Evolutionary conservation across 2,797 vertebrate species (phyloP), one percentile per base, ranked within the genome.

Genomic region (Mionectes olivaceus): DNA sequence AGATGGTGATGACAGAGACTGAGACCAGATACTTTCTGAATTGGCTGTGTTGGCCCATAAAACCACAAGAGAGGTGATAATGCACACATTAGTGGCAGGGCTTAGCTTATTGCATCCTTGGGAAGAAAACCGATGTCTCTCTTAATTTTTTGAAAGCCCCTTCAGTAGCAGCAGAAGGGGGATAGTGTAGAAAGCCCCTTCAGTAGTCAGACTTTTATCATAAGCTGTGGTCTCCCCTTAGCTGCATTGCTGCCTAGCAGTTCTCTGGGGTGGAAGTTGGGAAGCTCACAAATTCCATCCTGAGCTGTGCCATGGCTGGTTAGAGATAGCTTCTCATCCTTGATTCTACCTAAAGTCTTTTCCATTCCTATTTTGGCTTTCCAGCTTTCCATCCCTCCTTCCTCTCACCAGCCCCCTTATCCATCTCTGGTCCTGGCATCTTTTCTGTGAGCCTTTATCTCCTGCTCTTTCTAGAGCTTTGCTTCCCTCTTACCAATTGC

Each of bases 1-100:
- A 90, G 65, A 83, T 44, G 44, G 5, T 70, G 93, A 80, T 94
- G 89, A 91, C 19, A 0, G 86, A 95, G 91, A 89, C 65, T 86
- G 94, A 91, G 91, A 96, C 52, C 80, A 84, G 89, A 73, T 78
- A 86, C 91, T 94, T 96, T 97, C 89, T 96, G 88, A 87, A 92
- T 95, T 91, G 92, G 10, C 69, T 96, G 55, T 85, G 15, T 47
- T 80, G 71, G 84, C 79, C 49, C 30, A 30, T 85, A 59, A 94
- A 95, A 91, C 85, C 95, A 87, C 93, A 91, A 84, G 79, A 73
- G 94, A 91, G 78, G 59, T 87, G 44, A 24, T 43, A 65, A 39
- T 10, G 18, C 52, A 56, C 61, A 67, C 2, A 3, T n/a, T 70
- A 83, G 89, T 3, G 19, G 32, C 60, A 73, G 37, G 32, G 50